Percentiles rank a stretch among this genome's conserved stretches.
These are phyloP conservation scores for Octomys mimax DNA, from an alignment of 2,797 vertebrate species.

Conservation along the genomic window DNA sequence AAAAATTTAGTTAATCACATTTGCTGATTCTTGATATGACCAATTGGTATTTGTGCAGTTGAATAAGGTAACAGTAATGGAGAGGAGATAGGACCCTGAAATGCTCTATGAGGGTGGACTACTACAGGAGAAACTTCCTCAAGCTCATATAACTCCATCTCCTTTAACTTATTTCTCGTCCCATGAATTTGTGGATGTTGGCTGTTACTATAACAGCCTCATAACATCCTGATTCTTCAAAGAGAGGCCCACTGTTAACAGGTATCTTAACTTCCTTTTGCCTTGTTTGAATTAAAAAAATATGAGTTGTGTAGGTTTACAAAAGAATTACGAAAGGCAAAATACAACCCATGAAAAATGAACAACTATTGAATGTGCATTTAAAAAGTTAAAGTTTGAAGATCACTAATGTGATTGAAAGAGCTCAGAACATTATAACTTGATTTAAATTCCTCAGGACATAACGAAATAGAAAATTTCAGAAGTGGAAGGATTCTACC, in stretches of 20 bases:
- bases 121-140: not conserved
- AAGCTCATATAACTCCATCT: not conserved
- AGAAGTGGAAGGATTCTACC: slow-evolving; percentile 6
- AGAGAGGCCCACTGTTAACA: slow-evolving; percentile 1
- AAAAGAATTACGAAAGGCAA: slow-evolving; percentile 44
- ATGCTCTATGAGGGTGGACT: not conserved
- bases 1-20: not conserved
- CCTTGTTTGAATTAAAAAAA: slow-evolving; percentile 51
- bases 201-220: not conserved
- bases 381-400: slow-evolving; percentile 51
- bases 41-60: not conserved
- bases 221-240: slow-evolving; percentile 42
- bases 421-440: slow-evolving; percentile 16
- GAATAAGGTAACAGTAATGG: not conserved
- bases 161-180: slow-evolving; percentile 54
- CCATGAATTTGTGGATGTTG: slow-evolving; percentile 38
- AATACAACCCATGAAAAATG: slow-evolving; percentile 53
- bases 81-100: not conserved
- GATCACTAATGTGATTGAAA: slow-evolving; percentile 45
- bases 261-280: not conserved
- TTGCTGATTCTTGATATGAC: not conserved
- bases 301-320: slow-evolving; percentile 51
- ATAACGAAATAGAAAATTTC: slow-evolving; percentile 27
- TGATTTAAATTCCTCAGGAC: slow-evolving; percentile 37
- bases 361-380: slow-evolving; percentile 28